Evolutionary conservation across 1,140 invertebrate genomes (phyloP).

Genomic region (Zaprionus gabonicus): DNA sequence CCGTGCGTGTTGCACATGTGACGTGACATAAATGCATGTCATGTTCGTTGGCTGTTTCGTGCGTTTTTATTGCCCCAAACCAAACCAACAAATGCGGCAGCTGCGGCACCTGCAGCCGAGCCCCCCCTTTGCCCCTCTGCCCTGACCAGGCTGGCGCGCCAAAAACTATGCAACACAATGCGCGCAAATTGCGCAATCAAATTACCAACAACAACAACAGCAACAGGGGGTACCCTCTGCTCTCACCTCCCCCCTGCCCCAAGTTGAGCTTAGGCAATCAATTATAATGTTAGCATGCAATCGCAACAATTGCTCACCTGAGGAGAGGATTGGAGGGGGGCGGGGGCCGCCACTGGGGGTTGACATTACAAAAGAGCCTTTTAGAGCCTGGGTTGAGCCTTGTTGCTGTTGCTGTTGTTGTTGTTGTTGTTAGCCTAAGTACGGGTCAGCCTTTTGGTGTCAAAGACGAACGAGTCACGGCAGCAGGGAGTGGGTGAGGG

Average conservation of each 20-base stretch:
- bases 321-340: too few species aligned
- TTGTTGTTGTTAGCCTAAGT: conserved; percentile 65
- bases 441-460: conserved; percentile 74
- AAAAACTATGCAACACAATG: conserved; percentile 83
- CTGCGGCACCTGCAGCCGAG: conserved; percentile 5
- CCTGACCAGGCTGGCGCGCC: conserved; percentile 60
- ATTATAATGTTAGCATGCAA: conserved; percentile 81
- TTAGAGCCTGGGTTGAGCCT: conserved; percentile 37
- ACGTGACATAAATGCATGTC: conserved; percentile 84
- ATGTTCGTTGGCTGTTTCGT: conserved; percentile 79
- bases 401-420: conserved; percentile 35
- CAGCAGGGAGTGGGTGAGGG: not conserved
- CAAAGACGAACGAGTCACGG: conserved; percentile 65
- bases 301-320: conserved; percentile 59
- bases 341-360: not conserved
- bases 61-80: conserved; percentile 42
- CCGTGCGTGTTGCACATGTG: conserved; percentile 76
- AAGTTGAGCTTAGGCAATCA: conserved; percentile 74
- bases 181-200: conserved; percentile 81
- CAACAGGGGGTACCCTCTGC: not conserved
- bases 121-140: not conserved
- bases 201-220: conserved; percentile 58
- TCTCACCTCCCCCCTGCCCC: not conserved
- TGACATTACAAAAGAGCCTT: conserved; percentile 66
- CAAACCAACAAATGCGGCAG: conserved; percentile 12